phyloP scores from a whole-genome alignment of 2,113 vertebrate genomes.

The Galbula dea region DNA sequence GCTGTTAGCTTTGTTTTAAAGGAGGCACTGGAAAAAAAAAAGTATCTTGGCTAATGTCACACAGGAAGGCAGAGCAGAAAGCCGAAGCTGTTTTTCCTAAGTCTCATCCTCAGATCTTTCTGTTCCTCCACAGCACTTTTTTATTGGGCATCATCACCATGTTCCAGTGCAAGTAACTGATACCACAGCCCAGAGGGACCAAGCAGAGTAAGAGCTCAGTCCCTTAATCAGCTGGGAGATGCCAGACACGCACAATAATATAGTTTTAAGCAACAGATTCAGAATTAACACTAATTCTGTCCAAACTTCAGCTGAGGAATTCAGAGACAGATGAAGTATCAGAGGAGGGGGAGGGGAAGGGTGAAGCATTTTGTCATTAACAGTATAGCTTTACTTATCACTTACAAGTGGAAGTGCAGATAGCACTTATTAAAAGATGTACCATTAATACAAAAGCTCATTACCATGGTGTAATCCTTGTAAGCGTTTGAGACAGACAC shows the following conservation, averaged over 20 bases:
- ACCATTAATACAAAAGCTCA: conserved; percentile 55
- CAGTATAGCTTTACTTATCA: conserved; percentile 23
- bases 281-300: not conserved
- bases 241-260: not conserved
- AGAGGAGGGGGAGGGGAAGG: not conserved
- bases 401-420: conserved; percentile 51
- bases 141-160: not conserved
- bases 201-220: not conserved
- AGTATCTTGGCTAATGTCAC: not conserved
- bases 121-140: not conserved
- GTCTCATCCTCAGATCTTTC: not conserved
- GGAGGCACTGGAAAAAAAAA: not conserved
- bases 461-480: not conserved
- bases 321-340: not conserved
- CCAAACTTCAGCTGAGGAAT: not conserved
- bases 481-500: conserved; percentile 51
- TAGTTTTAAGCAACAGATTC: not conserved
- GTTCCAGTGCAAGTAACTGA: fast-evolving
- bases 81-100: not conserved
- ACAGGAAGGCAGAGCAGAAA: not conserved
- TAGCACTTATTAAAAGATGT: conserved; percentile 59
- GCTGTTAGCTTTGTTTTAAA: not conserved
- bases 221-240: not conserved
- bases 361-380: conserved; percentile 52
- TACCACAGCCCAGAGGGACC: not conserved